Evolutionary conservation across 2,888 invertebrate species (phyloP).

Genomic region (Carpatolechia fugitivella): DNA sequence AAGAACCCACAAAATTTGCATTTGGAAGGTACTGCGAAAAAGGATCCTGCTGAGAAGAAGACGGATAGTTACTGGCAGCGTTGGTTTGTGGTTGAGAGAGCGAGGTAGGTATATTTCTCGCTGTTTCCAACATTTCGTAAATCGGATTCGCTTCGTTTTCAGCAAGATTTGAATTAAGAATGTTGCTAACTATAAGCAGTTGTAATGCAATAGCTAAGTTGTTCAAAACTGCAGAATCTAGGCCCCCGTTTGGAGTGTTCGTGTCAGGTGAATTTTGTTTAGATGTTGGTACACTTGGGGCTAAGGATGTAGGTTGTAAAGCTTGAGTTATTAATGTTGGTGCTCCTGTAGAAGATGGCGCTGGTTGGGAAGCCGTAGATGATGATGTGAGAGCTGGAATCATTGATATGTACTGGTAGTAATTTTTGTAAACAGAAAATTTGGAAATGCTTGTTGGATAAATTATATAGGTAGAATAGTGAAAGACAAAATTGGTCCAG

Average conservation of each 20-base stretch:
- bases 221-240: conserved; percentile 54
- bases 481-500: too few relatives aligned
- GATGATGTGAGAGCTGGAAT: background rate
- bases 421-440: too few relatives aligned
- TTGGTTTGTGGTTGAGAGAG: background rate
- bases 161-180: conserved; percentile 41
- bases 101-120: conserved; percentile 6
- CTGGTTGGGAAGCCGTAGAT: background rate
- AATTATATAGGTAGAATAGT: too few relatives aligned
- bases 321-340: conserved; percentile 8
- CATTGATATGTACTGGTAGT: too few relatives aligned
- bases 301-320: background rate
- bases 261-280: background rate
- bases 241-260: conserved; percentile 10
- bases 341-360: background rate
- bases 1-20: conserved; percentile 34
- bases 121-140: conserved; percentile 6
- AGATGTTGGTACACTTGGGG: conserved; percentile 1
- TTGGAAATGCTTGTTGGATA: too few relatives aligned
- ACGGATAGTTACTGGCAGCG: background rate
- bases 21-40: conserved; percentile 20
- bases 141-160: conserved; percentile 16
- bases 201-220: conserved; percentile 65
- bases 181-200: conserved; percentile 55
- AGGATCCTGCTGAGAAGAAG: background rate